These are phyloP conservation scores for Entelurus aequoreus DNA, from an alignment of 2,113 vertebrate genomes.

Conservation along the genomic window DNA sequence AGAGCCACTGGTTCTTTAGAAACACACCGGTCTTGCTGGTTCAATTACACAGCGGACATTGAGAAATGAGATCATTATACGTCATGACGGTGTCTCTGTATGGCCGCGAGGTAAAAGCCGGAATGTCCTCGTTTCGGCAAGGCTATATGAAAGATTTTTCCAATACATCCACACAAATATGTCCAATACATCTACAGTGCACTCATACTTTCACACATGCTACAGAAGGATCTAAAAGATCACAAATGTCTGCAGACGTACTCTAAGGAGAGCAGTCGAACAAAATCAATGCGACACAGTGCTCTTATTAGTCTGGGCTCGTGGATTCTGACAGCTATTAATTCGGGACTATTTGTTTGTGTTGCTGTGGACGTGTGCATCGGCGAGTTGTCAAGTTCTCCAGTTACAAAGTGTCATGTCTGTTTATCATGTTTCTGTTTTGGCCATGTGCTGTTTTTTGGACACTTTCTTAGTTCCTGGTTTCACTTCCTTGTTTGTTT, in stretches of 20 bases:
- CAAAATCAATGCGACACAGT: slow-evolving; percentile 53
- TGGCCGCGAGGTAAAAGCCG: background rate
- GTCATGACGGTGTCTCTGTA: background rate
- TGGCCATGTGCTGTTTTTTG: too few species aligned
- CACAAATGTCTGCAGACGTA: slow-evolving; percentile 1
- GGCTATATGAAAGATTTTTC: background rate
- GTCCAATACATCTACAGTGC: too few species aligned
- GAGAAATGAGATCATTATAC: background rate
- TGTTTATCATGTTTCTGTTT: too few species aligned
- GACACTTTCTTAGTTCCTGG: too few species aligned
- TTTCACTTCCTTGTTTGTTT: too few species aligned
- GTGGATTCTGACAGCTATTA: slow-evolving; percentile 46
- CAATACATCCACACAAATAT: too few species aligned
- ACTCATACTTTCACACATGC: background rate
- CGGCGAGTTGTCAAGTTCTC: background rate
- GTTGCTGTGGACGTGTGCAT: background rate
- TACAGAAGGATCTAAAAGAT: background rate
- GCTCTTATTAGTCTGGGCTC: slow-evolving; percentile 47
- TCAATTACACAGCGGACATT: background rate
- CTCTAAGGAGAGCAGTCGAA: slow-evolving; percentile 2
- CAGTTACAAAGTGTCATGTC: too few species aligned
- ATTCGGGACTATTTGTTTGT: slow-evolving; percentile 14
- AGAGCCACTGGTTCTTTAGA: background rate
- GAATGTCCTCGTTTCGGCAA: background rate
- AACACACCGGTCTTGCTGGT: background rate